Evolutionary conservation across 2,797 vertebrate genomes (phyloP), one percentile per base, ranked within the genome.

Genomic region (Falco cherrug): DNA sequence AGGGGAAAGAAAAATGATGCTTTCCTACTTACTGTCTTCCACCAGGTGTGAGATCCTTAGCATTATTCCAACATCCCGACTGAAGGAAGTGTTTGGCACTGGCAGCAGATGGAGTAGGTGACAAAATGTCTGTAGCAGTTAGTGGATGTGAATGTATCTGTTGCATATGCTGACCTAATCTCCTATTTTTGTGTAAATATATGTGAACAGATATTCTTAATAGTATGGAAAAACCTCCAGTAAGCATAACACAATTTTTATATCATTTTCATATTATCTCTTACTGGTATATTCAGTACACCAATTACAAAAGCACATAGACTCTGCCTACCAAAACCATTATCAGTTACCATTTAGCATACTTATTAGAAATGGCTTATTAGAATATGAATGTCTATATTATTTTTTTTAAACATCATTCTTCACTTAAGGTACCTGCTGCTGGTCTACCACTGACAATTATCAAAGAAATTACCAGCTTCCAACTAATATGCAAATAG

Each of bases 251-350:
- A 64, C 60, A 21, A 51, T 87, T 91, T 92, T 92, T 61, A 16
- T 71, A 22, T 76, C 22, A 35, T 45, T 31, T 91, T 90, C 41
- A 14, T 91, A 24, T 67, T 91, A 7, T 54, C 31, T 90, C 4
- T 75, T 71, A 56, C 39, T 71, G 45, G 6, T 71, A 16, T 60
- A 57, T 67, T 90, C 56, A 71, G 35, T 41, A 45, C 24, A 57
- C 13, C 47, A 63, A 68, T 91, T 92, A 71, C 29, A 71, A 91
- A 92, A 77, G n/a, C 18, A 70, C 87, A 87, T 21, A 92, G 71
- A 9, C 25, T 78, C 4, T 80, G 48, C 39, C 29, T 93, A 70
- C 51, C 63, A 82, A 85, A 92, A 45, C 6, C 10, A 25, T 78
- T 86, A 56, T 65, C 61, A 24, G 48, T 33, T 89, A 37, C 33